Base-by-base conservation (phyloP, 2,888 invertebrate genomes). In the Polydrusus cervinus region DNA sequence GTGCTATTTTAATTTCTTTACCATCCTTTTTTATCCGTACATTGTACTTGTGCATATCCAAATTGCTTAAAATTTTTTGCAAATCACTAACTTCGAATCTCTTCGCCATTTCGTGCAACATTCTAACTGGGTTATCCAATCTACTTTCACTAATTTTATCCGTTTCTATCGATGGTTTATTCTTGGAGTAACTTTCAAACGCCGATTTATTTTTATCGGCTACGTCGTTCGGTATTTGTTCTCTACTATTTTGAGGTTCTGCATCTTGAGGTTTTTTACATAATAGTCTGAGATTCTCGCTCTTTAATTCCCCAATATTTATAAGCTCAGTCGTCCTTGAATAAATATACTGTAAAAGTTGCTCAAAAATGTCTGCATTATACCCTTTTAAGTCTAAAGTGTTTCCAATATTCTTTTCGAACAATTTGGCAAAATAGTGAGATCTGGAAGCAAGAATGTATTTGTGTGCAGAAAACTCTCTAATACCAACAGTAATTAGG, bases 341-440 rank as follows among this genome's bases (percentile, higher is more conserved):
- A 83, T 96, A 96, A 80, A 95, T 90, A 84, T 88, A 92, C 71
- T 87, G 85, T 8, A 96, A 84, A n/a, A 95, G 87, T 76, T 94
- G 89, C 74, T 92, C 90, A 83, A 96, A 94, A 73, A 94, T 91
- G 65, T 92, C 90, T 0, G 91, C 89, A 67, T 90, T 88, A 0
- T 92, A 86, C 74, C 90, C 89, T 0, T 90, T 88, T 5, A 93
- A 82, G 38, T 73, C 70, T 1, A 78, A 13, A 16, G 43, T 16
- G 1, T 38, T 8, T 13, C 68, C 55, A 3, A 34, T 53, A 51
- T 66, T 38, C 62, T 68, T 72, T 11, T 49, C 16, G 16, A 84
- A 75, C 11, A 91, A 80, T 74, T 91, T 89, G 79, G 89, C 89
- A 8, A 95, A 89, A 18, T 90, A 90, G 8, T 91, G 89, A 74